A percentile compares a stretch with the other conserved stretches of the same genome.
phyloP scores from a whole-genome alignment of 2,888 invertebrate species.

The Drosophila meridionalis region DNA sequence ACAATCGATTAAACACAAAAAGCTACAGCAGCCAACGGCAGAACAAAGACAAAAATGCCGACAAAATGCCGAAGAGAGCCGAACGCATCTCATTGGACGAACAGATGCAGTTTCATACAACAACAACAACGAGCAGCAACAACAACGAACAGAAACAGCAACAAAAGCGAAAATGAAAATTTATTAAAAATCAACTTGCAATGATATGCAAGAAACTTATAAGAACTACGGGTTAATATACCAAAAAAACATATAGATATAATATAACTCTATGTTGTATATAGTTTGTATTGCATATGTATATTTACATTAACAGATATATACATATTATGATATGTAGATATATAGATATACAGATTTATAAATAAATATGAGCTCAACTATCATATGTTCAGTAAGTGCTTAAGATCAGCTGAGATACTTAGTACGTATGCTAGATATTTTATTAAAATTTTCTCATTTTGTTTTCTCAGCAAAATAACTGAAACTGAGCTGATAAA shows the following conservation, averaged over 20 bases:
- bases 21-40: constrained; percentile 61
- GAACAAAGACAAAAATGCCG: constrained; percentile 71
- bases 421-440: neutral
- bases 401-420: neutral
- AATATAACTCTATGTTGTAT: too few relatives aligned
- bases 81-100: constrained; percentile 51
- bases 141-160: constrained; percentile 19
- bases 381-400: constrained; percentile 6
- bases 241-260: too few relatives aligned
- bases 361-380: constrained; percentile 1
- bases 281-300: too few relatives aligned
- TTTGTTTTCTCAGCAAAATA: neutral
- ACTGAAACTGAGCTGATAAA: too few relatives aligned
- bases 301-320: neutral
- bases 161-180: constrained; percentile 63
- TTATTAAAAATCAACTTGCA: constrained; percentile 71
- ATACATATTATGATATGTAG: neutral
- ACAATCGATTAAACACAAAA: constrained; percentile 80
- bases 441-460: neutral
- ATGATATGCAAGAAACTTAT: constrained; percentile 61
- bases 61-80: constrained; percentile 61
- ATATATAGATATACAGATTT: neutral
- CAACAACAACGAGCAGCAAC: constrained; percentile 29
- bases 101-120: constrained; percentile 45
- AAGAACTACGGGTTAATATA: neutral